Evolutionary conservation across 2,797 vertebrate genomes (phyloP), one percentile per base, ranked within the genome.

Genomic region (Peromyscus aztecus): DNA sequence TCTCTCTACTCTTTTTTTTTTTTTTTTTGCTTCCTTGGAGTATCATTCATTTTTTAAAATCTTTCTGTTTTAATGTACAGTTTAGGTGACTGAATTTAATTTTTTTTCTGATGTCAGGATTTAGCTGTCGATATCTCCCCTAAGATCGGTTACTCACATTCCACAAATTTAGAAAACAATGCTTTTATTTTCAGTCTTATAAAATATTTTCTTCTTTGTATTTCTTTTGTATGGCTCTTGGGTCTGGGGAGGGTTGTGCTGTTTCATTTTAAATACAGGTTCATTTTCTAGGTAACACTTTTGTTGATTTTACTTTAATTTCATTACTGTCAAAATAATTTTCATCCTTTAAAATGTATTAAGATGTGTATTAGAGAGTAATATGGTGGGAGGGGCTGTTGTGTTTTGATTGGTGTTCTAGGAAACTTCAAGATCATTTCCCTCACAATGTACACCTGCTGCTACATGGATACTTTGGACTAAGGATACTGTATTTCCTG

Each of bases 241-340:
- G 11, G 4, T 89, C 82, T 91, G 57, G 11, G 2, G 19, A 49
- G 4, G 57, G 55, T 8, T 84, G 2, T 90, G 34, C 31, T 76
- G 12, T 85, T 87, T 92, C 43, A 57, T 69, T 95, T 96, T 6
- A 91, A 69, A 75, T 46, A 82, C n/a, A 75, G 46, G 46, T 34
- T 34, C 6, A 63, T 69, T 87, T 94, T 77, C 13, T 4, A 87
- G 10, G 24, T 71, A 90, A 27, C 2, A 69, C 55, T 90, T 94
- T 78, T 69, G 63, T 10, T 83, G 23, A 80, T 75, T 94, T 57
- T 87, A 78, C 55, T n/a, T 96, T 81, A 69, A 81, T 92, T 85
- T 14, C 59, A 65, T 59, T 37, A 4, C 40, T 92, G 69, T 55
- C 27, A 85, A 27, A 77, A 90, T 86, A 7, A 71, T 67, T 84